Evolutionary conservation across 2,888 invertebrate genomes (phyloP).

Genomic region (Coremacera marginata): DNA sequence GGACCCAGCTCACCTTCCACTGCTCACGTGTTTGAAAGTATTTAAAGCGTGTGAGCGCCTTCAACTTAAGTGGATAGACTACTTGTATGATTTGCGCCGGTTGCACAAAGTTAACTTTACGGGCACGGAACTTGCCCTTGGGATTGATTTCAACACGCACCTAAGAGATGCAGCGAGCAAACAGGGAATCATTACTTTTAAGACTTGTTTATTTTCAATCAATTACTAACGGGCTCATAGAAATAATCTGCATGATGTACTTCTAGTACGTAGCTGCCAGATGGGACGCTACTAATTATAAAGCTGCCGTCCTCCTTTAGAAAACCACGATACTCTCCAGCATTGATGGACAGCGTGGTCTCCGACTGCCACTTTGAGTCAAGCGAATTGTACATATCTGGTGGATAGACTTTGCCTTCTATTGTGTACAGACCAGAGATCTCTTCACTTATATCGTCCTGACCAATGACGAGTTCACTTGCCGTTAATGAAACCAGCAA

Average conservation of each 20-base stretch:
- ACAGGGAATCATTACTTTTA: not conserved
- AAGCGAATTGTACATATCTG: conserved; percentile 65
- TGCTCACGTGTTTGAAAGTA: conserved; percentile 96
- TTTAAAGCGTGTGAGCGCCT: conserved; percentile 82
- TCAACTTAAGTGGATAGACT: conserved; percentile 92
- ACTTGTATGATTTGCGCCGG: conserved; percentile 91
- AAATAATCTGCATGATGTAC: conserved; percentile 89
- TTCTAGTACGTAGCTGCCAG: conserved; percentile 95
- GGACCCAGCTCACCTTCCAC: conserved; percentile 76
- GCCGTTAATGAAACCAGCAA: conserved; percentile 38
- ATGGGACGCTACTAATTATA: conserved; percentile 85
- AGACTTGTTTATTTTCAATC: not conserved
- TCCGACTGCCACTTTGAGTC: conserved; percentile 80
- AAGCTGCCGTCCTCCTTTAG: conserved; percentile 93
- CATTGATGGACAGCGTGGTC: conserved; percentile 86
- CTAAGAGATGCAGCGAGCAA: conserved; percentile 31
- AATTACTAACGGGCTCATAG: conserved; percentile 83
- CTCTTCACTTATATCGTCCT: conserved; percentile 65
- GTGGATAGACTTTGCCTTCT: conserved; percentile 84
- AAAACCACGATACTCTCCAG: conserved; percentile 89
- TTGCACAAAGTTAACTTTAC: conserved; percentile 94
- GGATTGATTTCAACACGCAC: conserved; percentile 94
- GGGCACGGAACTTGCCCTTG: conserved; percentile 95
- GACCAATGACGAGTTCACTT: conserved; percentile 58
- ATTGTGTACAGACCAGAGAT: conserved; percentile 76